Conservation (phyloP, 1,140 invertebrate genomes). For the Aphis craccivora region DNA sequence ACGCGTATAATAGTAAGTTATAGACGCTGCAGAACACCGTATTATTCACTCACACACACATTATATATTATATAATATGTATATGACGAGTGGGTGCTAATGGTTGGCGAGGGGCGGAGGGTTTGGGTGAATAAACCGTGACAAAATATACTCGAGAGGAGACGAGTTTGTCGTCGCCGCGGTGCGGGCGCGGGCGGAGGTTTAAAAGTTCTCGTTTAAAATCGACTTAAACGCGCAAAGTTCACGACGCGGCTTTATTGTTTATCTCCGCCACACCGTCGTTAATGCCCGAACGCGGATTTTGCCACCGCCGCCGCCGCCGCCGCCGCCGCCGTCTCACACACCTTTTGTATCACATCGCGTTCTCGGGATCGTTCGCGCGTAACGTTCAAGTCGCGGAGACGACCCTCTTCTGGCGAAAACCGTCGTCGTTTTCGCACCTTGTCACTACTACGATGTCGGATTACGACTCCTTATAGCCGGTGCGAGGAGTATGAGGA, state of each 20-base stretch:
- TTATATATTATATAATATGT: not conserved
- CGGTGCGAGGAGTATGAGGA: too few relatives aligned
- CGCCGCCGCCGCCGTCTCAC: not conserved
- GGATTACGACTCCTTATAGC: not conserved
- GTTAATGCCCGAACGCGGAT: conserved; percentile 50
- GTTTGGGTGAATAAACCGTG: conserved; percentile 30
- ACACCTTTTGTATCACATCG: conserved; percentile 25
- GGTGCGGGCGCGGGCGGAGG: conserved; percentile 1
- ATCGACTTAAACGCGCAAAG: conserved; percentile 57
- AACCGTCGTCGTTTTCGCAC: not conserved
- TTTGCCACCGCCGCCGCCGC: not conserved
- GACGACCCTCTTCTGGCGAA: not conserved
- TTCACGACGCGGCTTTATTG: conserved; percentile 57
- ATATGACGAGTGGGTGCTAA: not conserved
- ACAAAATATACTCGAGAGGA: conserved; percentile 20
- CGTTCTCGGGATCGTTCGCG: conserved; percentile 34
- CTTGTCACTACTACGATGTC: not conserved
- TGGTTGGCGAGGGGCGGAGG: not conserved
- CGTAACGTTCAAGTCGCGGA: conserved; percentile 36
- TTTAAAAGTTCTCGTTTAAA: conserved; percentile 57
- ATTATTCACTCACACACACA: not conserved
- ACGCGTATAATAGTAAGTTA: not conserved
- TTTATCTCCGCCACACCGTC: conserved; percentile 53
- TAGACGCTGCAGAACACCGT: not conserved
- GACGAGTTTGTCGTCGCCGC: conserved; percentile 21